Evolutionary conservation across 2,888 invertebrate genomes (phyloP), one percentile per base, ranked within the genome.

Genomic region (Rutpela maculata): DNA sequence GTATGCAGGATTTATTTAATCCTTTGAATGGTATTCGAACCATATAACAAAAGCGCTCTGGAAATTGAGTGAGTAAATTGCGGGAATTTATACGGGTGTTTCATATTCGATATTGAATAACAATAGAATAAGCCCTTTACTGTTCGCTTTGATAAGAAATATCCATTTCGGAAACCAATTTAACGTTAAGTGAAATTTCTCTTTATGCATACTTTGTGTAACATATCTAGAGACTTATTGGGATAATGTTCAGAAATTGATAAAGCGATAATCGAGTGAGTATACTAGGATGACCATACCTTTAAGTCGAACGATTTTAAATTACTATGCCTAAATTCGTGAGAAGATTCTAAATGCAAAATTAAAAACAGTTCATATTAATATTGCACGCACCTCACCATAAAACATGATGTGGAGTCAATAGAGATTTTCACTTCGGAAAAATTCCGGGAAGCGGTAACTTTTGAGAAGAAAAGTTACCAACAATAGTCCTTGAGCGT

Each of bases 1-100:
- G 75, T 80, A 82, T 83, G 81, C 83, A 80, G 83, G 82, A 83
- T 84, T 84, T 80, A 76, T 81, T 81, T 84, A 84, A 84, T 84
- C 84, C 82, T 82, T 81, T 80, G 79, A 81, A 80, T 81, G 78
- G 72, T 80, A 78, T 79, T 77, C 74, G 76, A 77, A 60, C 82
- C 78, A 80, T 81, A 81, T 68, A 77, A 79, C 81, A 80, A 84
- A 81, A 81, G 82, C 82, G 77, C 77, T 75, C 72, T 74, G 76
- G 78, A 81, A 79, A 83, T 82, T 76, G 83, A 77, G 77, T 67
- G 68, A 80, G 79, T 76, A 78, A 82, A 82, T 82, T 84, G 81
- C 79, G 82, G 79, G 79, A 84, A 81, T 81, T 80, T 78, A 85
- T 85, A 82, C 85, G 85, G 85, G 85, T 83, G 83, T 84, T 84